Evolutionary conservation across 92 coral and sea anemone genomes (phyloP), one percentile per base, ranked within the genome.

Genomic region (Bergia puertoricense): DNA sequence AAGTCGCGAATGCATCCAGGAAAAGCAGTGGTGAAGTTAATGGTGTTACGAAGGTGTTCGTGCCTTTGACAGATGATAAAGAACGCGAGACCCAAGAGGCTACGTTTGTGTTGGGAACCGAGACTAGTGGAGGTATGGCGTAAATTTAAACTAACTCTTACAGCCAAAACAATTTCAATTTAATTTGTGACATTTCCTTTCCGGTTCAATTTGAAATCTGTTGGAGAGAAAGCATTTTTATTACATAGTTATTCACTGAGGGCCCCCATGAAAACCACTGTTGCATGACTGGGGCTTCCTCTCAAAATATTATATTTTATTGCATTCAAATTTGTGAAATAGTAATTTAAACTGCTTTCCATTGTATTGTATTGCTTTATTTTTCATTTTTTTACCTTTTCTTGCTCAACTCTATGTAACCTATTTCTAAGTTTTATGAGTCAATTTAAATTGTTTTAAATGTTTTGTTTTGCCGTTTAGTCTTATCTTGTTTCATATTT

Each of bases 81-180:
- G 87, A 83, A 9, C 44, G 79, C 23, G 87, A 83, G 71, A 69
- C 62, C 4, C 87, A 83, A 51, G 87, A 83, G 45, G 67, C 71
- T 6, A 50, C 66, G 1, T 45, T 83, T 71, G 79, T 23, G 41
- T 40, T 83, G 67, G 87, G 87, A 30, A 18, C 41, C 2, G 87
- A 50, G 15, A 71, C 79, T 11, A 42, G 30, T 3, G 79, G 67
- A 68, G 87, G 87, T 83, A 69, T 6, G 38, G 41, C 42, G 59
- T 2, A 18, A 8, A 79, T 23, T 48, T 1, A 6, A 75, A 2
- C 16, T 75, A 42, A 18, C 22, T 75, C n/a, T 75, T 45, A 13
- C 0, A 18, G 59, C 23, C 7, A 20, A 18, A 62, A 18, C 8
- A 62, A 62, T 20, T 7, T 62, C 23, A 2, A 1, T 62, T 62